Evolutionary conservation across 2,888 invertebrate genomes (phyloP), one percentile per base, ranked within the genome.

Genomic region (Aspidapion aeneum): DNA sequence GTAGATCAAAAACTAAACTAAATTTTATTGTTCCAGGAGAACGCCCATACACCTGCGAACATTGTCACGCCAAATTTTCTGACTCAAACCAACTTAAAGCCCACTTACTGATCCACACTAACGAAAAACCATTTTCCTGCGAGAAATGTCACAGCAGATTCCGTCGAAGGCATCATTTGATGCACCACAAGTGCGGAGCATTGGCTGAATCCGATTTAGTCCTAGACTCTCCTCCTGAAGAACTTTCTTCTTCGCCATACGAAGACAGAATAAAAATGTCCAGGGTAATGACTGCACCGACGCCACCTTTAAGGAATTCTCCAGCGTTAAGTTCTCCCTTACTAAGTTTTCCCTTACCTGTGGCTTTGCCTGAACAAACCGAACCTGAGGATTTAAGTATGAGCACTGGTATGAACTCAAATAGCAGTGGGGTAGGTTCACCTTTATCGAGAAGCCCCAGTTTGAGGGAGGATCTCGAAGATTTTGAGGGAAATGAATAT

Each of bases 11-110:
- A n/a, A n/a, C n/a, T n/a, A n/a, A n/a, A n/a, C n/a, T n/a, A n/a
- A n/a, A n/a, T n/a, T n/a, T n/a, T n/a, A n/a, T 35, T 35, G 35
- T 35, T 35, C 5, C 35, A 35, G 35, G 35, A 3, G 67, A 67
- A 59, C 63, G 65, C 7, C 67, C 67, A 5, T 67, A 67, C 48
- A 88, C 89, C 12, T 96, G 95, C 79, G 90, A 92, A 68, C 84
- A 91, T 63, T 96, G 96, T 79, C 86, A 90, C 5, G 89, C 93
- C 49, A 88, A 90, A 69, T 96, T 96, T 81, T 93, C 94, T 66
- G 95, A 96, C 79, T 93, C 93, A 3, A 96, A 96, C 77, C 95
- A 96, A 78, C 82, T 95, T 61, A 95, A 95, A 80, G 94, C 94
- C 2, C 96, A 96, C 77, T 86, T 89, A 74, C 81, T 95, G 68